Conservation (phyloP, 2,113 vertebrate genomes). For the Monopterus albus region DNA sequence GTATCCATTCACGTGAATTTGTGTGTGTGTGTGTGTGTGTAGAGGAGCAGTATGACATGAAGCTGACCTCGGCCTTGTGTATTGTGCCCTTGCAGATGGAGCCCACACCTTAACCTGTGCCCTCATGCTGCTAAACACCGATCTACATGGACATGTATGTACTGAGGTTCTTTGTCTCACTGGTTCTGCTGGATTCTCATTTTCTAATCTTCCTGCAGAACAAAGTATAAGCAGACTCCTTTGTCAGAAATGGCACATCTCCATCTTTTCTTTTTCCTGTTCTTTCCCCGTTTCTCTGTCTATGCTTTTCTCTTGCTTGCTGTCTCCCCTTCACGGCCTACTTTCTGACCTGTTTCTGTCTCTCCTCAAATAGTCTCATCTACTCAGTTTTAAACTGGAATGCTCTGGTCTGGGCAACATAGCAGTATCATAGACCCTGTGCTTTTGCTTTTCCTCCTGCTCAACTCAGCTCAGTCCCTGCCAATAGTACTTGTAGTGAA, state of each 20-base stretch:
- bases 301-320: not conserved
- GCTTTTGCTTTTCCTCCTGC: conserved; percentile 25
- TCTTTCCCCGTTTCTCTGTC: conserved; percentile 10
- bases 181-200: not conserved
- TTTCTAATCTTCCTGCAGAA: not conserved
- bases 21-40: not conserved
- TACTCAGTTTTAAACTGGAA: conserved; percentile 54
- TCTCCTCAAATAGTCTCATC: conserved; percentile 54
- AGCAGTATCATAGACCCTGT: conserved; percentile 24
- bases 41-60: conserved; percentile 6
- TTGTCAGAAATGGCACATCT: not conserved
- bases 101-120: conserved; percentile 85
- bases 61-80: conserved; percentile 24
- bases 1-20: too few relatives aligned
- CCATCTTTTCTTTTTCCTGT: conserved; percentile 9
- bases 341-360: conserved; percentile 74
- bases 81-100: conserved; percentile 75
- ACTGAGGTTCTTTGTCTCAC: conserved; percentile 13
- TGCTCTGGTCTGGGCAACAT: conserved; percentile 32
- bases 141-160: conserved; percentile 85
- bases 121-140: conserved; percentile 86
- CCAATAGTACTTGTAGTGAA: conserved; percentile 20
- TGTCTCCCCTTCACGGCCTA: conserved; percentile 54
- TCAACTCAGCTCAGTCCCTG: conserved; percentile 2
- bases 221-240: not conserved